These are phyloP conservation scores for Drosophila neoperkinsi DNA, from an alignment of 2,888 invertebrate species.

Conservation along the genomic window DNA sequence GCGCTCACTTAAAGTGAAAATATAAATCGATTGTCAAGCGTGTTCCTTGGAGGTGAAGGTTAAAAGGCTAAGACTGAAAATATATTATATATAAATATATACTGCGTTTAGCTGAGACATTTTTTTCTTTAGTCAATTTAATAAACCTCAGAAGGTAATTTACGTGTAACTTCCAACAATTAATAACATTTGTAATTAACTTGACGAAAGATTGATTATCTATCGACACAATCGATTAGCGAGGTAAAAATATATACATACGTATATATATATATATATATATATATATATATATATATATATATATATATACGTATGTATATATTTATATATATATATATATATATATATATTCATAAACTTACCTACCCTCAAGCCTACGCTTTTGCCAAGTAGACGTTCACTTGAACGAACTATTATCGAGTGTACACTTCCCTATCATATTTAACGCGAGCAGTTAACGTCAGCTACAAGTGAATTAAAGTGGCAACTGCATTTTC, in stretches of 20 bases:
- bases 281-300: not conserved
- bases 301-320: no score
- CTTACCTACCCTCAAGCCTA: not conserved
- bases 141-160: not conserved
- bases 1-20: not conserved
- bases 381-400: not conserved
- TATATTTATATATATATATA: no score
- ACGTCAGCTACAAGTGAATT: constrained; percentile 1
- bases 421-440: not conserved
- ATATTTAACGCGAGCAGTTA: not conserved
- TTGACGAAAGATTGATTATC: not conserved
- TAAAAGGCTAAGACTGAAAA: not conserved
- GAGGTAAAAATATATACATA: not conserved
- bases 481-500: not conserved
- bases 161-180: not conserved
- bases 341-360: not conserved
- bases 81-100: not conserved
- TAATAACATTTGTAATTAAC: not conserved
- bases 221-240: not conserved
- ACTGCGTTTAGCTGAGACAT: not conserved
- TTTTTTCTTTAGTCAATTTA: not conserved
- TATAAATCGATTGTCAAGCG: not conserved
- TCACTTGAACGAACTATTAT: not conserved
- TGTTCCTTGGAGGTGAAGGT: not conserved
- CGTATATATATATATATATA: not conserved